Conservation (phyloP, 2,797 vertebrate species). For the Tragopan temminckii region DNA sequence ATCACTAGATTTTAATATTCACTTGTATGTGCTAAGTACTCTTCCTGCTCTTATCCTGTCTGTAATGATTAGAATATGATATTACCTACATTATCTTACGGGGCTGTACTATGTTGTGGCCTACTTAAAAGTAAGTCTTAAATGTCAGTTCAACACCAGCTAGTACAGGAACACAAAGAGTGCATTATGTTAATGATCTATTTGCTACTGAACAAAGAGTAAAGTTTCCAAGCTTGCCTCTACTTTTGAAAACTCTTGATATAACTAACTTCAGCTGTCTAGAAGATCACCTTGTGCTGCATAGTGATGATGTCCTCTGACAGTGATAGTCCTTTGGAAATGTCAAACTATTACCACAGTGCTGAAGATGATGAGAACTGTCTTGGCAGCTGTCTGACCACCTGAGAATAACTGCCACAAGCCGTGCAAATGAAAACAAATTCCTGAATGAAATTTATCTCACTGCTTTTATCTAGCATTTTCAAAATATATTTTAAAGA, state of each 20-base stretch:
- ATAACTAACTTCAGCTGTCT: background rate
- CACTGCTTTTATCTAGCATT: background rate
- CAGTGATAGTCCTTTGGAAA: background rate
- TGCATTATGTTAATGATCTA: background rate
- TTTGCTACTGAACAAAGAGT: background rate
- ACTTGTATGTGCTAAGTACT: background rate
- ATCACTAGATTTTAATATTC: background rate
- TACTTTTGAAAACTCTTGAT: background rate
- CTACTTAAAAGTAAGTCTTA: background rate
- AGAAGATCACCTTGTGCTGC: background rate
- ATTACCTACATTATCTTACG: background rate
- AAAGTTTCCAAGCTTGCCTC: background rate
- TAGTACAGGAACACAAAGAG: background rate
- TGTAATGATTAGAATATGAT: background rate
- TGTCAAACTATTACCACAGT: background rate
- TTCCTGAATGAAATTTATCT: background rate
- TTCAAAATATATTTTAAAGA: background rate
- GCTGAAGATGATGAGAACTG: background rate
- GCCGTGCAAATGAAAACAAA: background rate
- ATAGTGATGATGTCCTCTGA: background rate
- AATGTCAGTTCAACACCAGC: background rate
- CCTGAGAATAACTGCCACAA: background rate
- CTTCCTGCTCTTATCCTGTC: background rate
- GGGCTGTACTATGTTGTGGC: background rate
- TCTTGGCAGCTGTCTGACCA: constrained; percentile 39